These are phyloP conservation scores for Scelioninae gen. 1 DNA, from an alignment of 2,888 invertebrate genomes.

Conservation along the genomic window DNA sequence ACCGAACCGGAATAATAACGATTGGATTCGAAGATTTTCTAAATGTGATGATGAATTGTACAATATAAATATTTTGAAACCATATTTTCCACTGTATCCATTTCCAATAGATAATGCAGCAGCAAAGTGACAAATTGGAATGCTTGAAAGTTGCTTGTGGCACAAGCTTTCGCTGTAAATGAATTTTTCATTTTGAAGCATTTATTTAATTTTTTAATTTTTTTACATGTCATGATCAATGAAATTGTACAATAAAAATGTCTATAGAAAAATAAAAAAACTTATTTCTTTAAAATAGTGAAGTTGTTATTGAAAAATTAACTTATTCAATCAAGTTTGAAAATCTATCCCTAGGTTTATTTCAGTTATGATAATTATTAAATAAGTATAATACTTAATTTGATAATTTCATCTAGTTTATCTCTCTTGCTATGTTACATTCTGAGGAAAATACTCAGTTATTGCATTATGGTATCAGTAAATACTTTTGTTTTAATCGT, in stretches of 20 bases:
- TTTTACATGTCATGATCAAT: neutral
- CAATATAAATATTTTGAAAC: constrained; percentile 31
- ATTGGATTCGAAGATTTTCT: constrained; percentile 97
- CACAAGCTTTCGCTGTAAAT: constrained; percentile 1
- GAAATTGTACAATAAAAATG: neutral
- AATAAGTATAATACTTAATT: no score
- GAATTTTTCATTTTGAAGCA: neutral
- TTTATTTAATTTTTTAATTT: neutral
- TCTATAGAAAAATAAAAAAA: neutral
- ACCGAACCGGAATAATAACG: constrained; percentile 92
- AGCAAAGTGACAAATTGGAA: neutral
- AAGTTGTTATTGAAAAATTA: no score
- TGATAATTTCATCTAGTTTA: no score
- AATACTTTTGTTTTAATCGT: no score
- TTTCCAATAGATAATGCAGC: constrained; percentile 1
- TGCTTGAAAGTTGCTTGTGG: neutral
- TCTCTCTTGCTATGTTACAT: no score
- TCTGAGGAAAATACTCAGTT: no score
- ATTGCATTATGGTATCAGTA: no score
- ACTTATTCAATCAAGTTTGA: no score
- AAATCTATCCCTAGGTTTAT: no score
- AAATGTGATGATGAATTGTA: constrained; percentile 86
- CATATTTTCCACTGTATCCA: neutral
- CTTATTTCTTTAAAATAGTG: neutral
- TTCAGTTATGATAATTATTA: no score